phyloP scores from a whole-genome alignment of 2,797 vertebrate species.

The Limnodromus scolopaceus region DNA sequence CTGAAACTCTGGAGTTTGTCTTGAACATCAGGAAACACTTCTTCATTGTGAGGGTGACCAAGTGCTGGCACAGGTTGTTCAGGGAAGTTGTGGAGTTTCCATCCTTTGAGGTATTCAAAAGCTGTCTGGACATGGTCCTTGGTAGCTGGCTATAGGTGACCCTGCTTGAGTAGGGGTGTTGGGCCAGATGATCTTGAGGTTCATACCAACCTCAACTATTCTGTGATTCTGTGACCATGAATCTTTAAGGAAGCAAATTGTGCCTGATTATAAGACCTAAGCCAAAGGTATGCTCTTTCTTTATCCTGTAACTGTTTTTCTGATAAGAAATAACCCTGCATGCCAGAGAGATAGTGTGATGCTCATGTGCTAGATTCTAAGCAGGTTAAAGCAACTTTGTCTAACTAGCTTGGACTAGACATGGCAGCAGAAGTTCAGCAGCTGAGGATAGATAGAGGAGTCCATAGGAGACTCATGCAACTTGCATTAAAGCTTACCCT shows the following conservation, averaged over 20 bases:
- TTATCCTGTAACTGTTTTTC: neutral
- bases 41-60: neutral
- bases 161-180: neutral
- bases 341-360: neutral
- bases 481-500: neutral
- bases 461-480: neutral
- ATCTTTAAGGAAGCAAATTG: neutral
- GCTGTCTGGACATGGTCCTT: neutral
- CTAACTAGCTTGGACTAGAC: neutral
- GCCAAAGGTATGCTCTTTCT: neutral
- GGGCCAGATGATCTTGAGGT: neutral
- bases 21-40: neutral
- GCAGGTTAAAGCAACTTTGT: neutral
- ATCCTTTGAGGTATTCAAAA: neutral
- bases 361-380: neutral
- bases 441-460: neutral
- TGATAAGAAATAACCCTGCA: neutral
- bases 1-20: neutral
- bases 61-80: neutral
- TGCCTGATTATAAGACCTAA: neutral
- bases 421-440: neutral
- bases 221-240: neutral
- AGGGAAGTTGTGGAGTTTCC: neutral
- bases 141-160: neutral
- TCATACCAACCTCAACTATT: neutral